Evolutionary conservation across 2,113 vertebrate species (phyloP).

Genomic region (Ptyas mucosa): DNA sequence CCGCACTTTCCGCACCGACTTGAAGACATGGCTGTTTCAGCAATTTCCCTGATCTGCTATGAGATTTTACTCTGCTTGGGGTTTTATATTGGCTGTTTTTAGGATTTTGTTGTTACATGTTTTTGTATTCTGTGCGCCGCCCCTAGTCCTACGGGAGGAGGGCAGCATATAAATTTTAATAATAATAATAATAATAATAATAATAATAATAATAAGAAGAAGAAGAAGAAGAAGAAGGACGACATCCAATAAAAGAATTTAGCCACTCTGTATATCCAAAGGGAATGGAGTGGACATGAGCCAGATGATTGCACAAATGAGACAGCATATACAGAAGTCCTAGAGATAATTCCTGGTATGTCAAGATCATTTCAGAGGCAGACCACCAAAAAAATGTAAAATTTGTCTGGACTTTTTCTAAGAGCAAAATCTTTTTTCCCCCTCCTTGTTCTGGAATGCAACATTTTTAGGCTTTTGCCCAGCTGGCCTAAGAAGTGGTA

Average conservation of each 20-base stretch:
- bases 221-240: no score
- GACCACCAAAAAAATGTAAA: not conserved
- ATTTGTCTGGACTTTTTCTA: not conserved
- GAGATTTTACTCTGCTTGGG: no score
- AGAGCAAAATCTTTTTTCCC: constrained; percentile 24
- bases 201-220: no score
- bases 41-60: no score
- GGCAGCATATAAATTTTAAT: no score
- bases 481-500: constrained; percentile 35
- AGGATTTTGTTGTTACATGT: no score
- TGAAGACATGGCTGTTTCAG: no score
- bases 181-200: no score
- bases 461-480: not conserved
- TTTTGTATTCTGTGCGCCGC: no score
- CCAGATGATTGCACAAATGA: not conserved
- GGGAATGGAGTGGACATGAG: not conserved
- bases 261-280: not conserved
- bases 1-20: no score
- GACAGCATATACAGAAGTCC: not conserved
- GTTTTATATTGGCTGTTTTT: no score
- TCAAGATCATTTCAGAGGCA: not conserved
- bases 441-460: not conserved
- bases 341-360: not conserved
- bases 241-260: not conserved
- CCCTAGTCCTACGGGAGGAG: no score